Base-by-base conservation (phyloP, 1,140 invertebrate genomes). In the Phortica variegata region DNA sequence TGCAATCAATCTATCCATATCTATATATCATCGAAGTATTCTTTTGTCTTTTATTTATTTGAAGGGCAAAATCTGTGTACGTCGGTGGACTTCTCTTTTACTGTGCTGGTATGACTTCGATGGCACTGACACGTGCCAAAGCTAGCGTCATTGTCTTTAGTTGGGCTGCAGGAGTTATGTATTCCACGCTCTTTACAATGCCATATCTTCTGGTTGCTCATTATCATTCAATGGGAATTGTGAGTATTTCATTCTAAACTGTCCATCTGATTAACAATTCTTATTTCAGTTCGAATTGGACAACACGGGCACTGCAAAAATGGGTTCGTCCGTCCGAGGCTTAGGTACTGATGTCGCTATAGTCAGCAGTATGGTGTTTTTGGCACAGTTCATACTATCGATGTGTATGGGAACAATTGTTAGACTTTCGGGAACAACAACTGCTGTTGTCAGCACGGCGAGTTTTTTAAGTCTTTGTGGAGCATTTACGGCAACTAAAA, bases 151-250 rank as follows among this genome's bases (percentile, higher is more conserved):
- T 95, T 32, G 59, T 94, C 5, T 93, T 94, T 61, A 94, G 91
- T 31, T 90, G 89, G 84, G 88, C 90, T 0, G 91, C 92, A 3
- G 95, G 95, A 1, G 86, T 98, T 19, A 95, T 97, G 93, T 98
- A 97, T 76, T 94, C 94, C 1, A 97, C 95, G 1, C 79, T 98
- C 9, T 97, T 98, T 75, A 98, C 94, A 2, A 95, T 97, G 91
- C 95, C 95, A 2, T 97, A 96, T 72, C 77, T 97, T 10, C 79
- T 97, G 15, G 84, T 97, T 8, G 93, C 95, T 2, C 89, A 95
- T 70, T 97, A 97, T 73, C 95, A 97, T 71, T 85, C 90, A 9
- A 85, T 84, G 26, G 86, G 89, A 54, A 86, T 84, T 79, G 94
- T 96, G 81, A 85, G 78, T 75, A 33, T 43, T 32, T 26, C 42